phyloP scores from a whole-genome alignment of 2,797 vertebrate species.

The Labeo calbasu region DNA sequence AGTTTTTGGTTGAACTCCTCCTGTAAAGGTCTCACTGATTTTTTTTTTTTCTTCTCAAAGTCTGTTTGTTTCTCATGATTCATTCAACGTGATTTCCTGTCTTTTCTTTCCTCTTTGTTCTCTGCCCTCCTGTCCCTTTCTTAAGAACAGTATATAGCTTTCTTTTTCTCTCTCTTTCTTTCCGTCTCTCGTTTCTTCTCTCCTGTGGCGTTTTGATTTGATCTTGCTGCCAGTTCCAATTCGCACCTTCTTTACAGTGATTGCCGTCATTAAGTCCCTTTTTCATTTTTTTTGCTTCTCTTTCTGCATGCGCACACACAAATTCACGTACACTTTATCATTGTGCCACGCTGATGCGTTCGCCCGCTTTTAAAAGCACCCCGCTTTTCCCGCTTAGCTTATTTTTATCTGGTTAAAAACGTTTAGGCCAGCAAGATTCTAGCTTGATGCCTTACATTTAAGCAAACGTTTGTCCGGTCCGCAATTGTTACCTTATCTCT shows the following conservation, averaged over 20 bases:
- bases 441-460: constrained; percentile 52
- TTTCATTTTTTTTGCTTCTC: constrained; percentile 70
- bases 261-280: constrained; percentile 73
- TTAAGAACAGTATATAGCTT: constrained; percentile 6
- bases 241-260: constrained; percentile 44
- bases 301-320: constrained; percentile 57
- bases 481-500: constrained; percentile 59
- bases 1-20: background rate
- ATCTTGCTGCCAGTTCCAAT: constrained; percentile 19
- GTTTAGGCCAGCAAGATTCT: constrained; percentile 59
- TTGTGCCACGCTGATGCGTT: constrained; percentile 27
- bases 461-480: constrained; percentile 54
- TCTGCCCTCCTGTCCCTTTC: constrained; percentile 49
- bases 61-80: constrained; percentile 21
- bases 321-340: constrained; percentile 53
- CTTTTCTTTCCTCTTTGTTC: constrained; percentile 55
- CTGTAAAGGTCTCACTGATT: background rate
- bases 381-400: constrained; percentile 42
- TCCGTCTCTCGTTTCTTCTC: constrained; percentile 32
- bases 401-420: constrained; percentile 57
- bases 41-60: background rate
- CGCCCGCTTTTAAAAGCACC: constrained; percentile 47
- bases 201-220: constrained; percentile 28
- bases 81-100: constrained; percentile 3
- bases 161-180: constrained; percentile 16